A percentile compares a stretch with the other conserved stretches of the same genome.
Evolutionary conservation across 2,888 invertebrate species (phyloP).

Genomic region (Dioctria rufipes): DNA sequence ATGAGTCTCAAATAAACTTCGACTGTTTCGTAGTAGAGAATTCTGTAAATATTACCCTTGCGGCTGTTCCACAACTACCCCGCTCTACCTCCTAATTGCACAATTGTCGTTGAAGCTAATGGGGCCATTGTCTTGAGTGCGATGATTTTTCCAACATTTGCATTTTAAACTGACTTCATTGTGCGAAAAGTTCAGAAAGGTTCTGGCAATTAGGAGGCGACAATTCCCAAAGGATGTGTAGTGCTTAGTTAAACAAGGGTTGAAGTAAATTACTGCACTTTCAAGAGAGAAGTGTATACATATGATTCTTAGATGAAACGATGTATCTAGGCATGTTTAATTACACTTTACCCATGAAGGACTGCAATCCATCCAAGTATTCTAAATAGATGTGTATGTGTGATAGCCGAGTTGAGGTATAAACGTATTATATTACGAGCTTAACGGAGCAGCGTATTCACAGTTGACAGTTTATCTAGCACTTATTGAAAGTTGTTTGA

Average conservation of each 20-base stretch:
- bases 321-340: too few species aligned
- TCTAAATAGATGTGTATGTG: too few species aligned
- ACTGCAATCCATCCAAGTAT: too few species aligned
- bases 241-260: constrained; percentile 48
- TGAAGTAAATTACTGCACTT: constrained; percentile 10
- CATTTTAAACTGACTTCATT: constrained; percentile 51
- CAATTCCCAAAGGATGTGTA: constrained; percentile 49
- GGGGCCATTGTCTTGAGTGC: constrained; percentile 51
- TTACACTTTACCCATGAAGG: too few species aligned
- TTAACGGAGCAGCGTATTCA: too few species aligned
- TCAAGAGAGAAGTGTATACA: background rate
- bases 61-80: constrained; percentile 15
- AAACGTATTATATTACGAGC: too few species aligned
- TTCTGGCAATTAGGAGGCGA: constrained; percentile 47
- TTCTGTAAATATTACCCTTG: constrained; percentile 39
- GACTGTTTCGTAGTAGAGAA: background rate
- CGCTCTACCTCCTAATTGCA: constrained; percentile 53
- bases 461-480: too few species aligned
- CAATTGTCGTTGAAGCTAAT: constrained; percentile 56
- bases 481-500: too few species aligned
- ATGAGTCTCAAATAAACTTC: constrained; percentile 21
- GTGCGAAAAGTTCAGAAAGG: constrained; percentile 48
- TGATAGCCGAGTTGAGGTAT: too few species aligned
- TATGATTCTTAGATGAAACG: constrained; percentile 10
- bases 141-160: constrained; percentile 52